A percentile compares a stretch with the other conserved stretches of the same genome.
phyloP scores from a whole-genome alignment of 2,888 invertebrate species.

The Acrocyrtus sp. region DNA sequence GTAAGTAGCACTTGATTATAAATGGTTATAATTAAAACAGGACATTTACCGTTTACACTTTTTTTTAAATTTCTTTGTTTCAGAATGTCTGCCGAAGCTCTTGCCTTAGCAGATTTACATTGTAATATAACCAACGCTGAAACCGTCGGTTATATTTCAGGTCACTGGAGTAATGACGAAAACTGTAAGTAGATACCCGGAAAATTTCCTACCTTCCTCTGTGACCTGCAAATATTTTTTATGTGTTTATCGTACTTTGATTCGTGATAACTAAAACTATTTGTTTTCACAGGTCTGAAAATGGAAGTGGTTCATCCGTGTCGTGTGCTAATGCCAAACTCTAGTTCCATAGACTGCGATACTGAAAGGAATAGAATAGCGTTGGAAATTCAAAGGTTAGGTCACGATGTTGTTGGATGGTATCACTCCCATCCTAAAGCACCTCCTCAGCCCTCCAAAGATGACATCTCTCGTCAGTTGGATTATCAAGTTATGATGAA shows the following conservation, averaged over 20 bases:
- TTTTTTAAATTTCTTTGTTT: not conserved
- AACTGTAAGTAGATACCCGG: constrained; percentile 90
- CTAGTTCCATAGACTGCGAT: constrained; percentile 62
- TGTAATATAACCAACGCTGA: constrained; percentile 94
- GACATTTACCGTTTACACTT: not conserved
- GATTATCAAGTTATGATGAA: constrained; percentile 96
- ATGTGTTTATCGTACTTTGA: not conserved
- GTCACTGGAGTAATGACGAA: constrained; percentile 92
- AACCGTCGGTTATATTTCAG: constrained; percentile 95
- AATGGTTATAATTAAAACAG: constrained; percentile 75
- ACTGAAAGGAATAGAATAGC: constrained; percentile 67
- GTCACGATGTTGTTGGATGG: constrained; percentile 81
- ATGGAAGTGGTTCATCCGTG: constrained; percentile 62
- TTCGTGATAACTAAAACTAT: not conserved
- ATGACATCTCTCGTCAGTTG: constrained; percentile 90
- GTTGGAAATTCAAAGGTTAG: constrained; percentile 75
- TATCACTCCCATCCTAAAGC: constrained; percentile 77
- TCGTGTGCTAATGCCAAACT: constrained; percentile 61
- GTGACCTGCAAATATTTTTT: not conserved
- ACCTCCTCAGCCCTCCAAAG: constrained; percentile 67
- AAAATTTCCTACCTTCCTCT: too few relatives aligned
- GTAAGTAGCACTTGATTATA: constrained; percentile 87
- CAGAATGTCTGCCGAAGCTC: constrained; percentile 53
- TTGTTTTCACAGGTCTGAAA: constrained; percentile 54
- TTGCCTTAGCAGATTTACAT: constrained; percentile 77